Conservation (phyloP, 2,113 vertebrate genomes). For the Isichthys henryi region DNA sequence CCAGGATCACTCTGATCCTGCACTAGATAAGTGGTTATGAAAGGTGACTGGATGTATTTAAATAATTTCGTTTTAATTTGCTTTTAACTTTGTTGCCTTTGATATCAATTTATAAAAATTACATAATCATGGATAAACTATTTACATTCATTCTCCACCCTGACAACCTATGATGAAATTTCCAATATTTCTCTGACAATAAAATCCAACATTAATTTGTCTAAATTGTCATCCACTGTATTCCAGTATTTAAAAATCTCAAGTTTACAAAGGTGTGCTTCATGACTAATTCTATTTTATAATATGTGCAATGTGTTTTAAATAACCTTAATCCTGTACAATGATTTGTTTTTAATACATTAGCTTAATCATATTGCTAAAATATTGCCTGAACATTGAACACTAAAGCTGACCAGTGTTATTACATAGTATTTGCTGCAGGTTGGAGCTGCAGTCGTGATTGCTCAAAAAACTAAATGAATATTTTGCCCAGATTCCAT, state of each 20-base stretch:
- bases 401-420: not conserved
- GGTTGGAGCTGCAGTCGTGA: not conserved
- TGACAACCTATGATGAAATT: not conserved
- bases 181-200: not conserved
- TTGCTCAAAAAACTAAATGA: not conserved
- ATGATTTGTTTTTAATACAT: not conserved
- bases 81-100: not conserved
- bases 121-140: not conserved
- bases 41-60: too few species aligned
- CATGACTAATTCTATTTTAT: not conserved
- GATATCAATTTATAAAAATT: not conserved
- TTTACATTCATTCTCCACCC: not conserved
- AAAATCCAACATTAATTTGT: not conserved
- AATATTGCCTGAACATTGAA: not conserved
- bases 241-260: not conserved
- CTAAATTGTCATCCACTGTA: not conserved
- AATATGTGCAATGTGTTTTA: not conserved
- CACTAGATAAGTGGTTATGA: not conserved
- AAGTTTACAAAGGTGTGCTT: not conserved
- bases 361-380: not conserved
- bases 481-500: not conserved
- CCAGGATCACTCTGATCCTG: not conserved
- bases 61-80: not conserved
- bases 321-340: not conserved
- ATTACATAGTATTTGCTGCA: not conserved